Evolutionary conservation across 2,888 invertebrate species (phyloP).

Genomic region (Dexiosoma caninum): DNA sequence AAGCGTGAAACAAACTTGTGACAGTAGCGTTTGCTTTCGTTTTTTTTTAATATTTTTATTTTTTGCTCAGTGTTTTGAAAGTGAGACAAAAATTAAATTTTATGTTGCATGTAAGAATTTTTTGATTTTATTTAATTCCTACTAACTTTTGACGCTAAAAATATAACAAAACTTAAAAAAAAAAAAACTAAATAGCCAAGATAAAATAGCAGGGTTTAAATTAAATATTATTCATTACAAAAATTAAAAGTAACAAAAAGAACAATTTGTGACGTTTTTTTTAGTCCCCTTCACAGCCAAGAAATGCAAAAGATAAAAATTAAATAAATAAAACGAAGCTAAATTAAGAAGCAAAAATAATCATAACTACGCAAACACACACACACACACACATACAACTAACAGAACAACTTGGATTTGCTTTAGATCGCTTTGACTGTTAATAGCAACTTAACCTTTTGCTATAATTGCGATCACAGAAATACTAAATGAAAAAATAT

Average conservation of each 20-base stretch:
- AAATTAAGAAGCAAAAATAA: neutral
- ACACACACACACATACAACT: neutral
- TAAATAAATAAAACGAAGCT: constrained; percentile 31
- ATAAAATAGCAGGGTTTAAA: constrained; percentile 16
- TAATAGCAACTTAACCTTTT: constrained; percentile 60
- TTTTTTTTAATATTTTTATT: too few species aligned
- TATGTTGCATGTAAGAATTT: constrained; percentile 40
- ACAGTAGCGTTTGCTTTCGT: too few species aligned
- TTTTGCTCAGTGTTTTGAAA: constrained; percentile 4
- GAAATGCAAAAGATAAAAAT: neutral
- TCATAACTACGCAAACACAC: neutral
- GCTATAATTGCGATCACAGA: constrained; percentile 33
- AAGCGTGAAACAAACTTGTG: too few species aligned
- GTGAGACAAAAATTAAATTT: neutral
- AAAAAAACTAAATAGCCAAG: neutral
- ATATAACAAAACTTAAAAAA: constrained; percentile 18
- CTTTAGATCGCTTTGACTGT: constrained; percentile 35
- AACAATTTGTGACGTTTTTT: constrained; percentile 14
- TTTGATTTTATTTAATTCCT: constrained; percentile 10
- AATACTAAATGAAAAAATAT: neutral
- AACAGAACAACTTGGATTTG: constrained; percentile 2
- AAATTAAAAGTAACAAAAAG: constrained; percentile 36
- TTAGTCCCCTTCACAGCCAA: constrained; percentile 12
- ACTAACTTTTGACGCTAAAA: constrained; percentile 22
- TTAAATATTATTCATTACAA: constrained; percentile 57